Conservation (phyloP, 2,888 invertebrate species). For the Temnothorax rugatulus region DNA sequence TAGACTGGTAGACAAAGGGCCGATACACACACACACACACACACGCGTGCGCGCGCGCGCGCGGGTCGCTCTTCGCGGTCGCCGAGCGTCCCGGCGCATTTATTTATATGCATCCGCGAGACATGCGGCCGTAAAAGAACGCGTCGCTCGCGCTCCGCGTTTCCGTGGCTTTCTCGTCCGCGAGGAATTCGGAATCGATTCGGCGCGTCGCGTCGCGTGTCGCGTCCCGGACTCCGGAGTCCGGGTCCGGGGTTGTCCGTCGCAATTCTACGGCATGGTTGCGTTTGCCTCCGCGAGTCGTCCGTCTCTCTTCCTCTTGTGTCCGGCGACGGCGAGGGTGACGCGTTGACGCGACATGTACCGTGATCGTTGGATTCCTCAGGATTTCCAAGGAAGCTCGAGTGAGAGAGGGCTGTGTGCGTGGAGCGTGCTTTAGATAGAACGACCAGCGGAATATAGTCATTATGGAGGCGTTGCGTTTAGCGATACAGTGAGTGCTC, state of each 20-base stretch:
- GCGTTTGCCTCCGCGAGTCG: neutral
- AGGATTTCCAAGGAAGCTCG: slow-evolving; percentile 45
- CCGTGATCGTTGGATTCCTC: slow-evolving; percentile 31
- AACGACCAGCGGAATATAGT: slow-evolving; percentile 58
- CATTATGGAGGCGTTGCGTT: slow-evolving; percentile 83
- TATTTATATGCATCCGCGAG: slow-evolving; percentile 35
- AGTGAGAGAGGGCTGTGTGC: slow-evolving; percentile 14
- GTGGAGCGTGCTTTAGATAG: slow-evolving; percentile 61
- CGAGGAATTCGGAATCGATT: slow-evolving; percentile 9
- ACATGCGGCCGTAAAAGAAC: slow-evolving; percentile 12
- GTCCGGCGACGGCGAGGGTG: slow-evolving; percentile 18
- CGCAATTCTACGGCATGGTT: neutral
- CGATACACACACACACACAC: neutral
- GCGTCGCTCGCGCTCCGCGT: neutral
- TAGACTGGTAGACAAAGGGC: slow-evolving; percentile 36
- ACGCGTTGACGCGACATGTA: slow-evolving; percentile 18
- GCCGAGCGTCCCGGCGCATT: slow-evolving; percentile 28
- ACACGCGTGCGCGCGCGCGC: neutral
- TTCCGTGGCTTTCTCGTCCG: neutral
- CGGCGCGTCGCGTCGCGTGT: too few relatives aligned
- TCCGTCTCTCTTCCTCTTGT: neutral
- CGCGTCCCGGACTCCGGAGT: too few relatives aligned
- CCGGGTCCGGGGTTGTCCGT: neutral
- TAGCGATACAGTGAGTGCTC: slow-evolving; percentile 84
- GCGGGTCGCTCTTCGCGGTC: neutral